Evolutionary conservation across 2,888 invertebrate genomes (phyloP).

Genomic region (Leptodirus hochenwartii): DNA sequence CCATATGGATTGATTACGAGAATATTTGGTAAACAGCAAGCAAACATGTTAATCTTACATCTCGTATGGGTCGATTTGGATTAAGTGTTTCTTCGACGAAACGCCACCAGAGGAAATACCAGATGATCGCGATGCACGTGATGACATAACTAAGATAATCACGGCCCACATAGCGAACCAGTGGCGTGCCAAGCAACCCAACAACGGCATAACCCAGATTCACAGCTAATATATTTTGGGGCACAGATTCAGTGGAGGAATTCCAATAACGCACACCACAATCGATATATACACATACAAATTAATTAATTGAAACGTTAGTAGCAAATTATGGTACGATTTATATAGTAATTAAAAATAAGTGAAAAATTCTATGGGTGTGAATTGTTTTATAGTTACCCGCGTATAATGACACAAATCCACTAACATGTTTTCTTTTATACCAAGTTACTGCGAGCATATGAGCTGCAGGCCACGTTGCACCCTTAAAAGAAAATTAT

Average conservation of each 20-base stretch:
- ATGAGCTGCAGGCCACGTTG: slow-evolving; percentile 39
- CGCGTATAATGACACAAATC: slow-evolving; percentile 36
- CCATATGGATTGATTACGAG: no score
- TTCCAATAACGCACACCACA: slow-evolving; percentile 8
- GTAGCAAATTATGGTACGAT: background rate
- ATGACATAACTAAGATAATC: slow-evolving; percentile 35
- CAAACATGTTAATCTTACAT: slow-evolving; percentile 18
- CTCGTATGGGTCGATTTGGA: slow-evolving; percentile 26
- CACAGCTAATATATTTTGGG: slow-evolving; percentile 26
- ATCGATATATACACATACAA: no score
- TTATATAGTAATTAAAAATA: no score
- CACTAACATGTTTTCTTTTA: slow-evolving; percentile 34
- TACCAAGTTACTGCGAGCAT: slow-evolving; percentile 40
- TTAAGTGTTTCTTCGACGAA: slow-evolving; percentile 34
- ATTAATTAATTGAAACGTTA: no score
- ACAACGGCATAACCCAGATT: slow-evolving; percentile 36
- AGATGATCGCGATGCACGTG: slow-evolving; percentile 28
- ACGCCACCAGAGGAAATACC: slow-evolving; percentile 36
- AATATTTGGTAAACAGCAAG: no score
- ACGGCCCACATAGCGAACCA: slow-evolving; percentile 31
- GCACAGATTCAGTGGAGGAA: no score
- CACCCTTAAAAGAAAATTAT: slow-evolving; percentile 27
- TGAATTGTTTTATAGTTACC: no score
- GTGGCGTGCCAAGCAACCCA: slow-evolving; percentile 32
- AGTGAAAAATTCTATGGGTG: no score